A percentile compares a stretch with the other conserved stretches of the same genome.
These are phyloP conservation scores for Perizoma affinitatum DNA, from an alignment of 2,888 invertebrate species.

Conservation along the genomic window DNA sequence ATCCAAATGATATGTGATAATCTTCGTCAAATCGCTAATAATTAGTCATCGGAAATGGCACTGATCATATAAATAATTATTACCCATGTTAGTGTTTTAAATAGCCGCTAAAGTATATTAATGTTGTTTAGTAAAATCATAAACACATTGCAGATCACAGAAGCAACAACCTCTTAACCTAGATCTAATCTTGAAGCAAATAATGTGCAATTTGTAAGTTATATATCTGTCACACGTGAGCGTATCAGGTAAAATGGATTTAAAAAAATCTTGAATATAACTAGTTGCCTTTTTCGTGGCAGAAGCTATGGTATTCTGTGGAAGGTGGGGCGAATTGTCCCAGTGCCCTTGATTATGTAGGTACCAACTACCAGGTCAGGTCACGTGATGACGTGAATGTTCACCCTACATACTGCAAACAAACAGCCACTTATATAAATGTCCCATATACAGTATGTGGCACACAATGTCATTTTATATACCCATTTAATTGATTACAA, in stretches of 20 bases:
- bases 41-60: no score
- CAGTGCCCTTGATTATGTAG: conserved; percentile 52
- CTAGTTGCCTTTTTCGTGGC: conserved; percentile 13
- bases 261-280: conserved; percentile 28
- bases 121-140: conserved; percentile 21
- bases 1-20: no score
- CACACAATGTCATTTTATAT: conserved; percentile 19
- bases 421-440: conserved; percentile 34
- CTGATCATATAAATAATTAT: no score
- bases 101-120: conserved; percentile 1
- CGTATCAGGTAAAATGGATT: conserved; percentile 32
- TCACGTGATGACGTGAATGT: conserved; percentile 35
- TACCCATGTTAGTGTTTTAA: neutral
- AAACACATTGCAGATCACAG: conserved; percentile 29
- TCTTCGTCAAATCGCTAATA: no score
- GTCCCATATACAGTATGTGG: conserved; percentile 21
- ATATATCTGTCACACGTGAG: conserved; percentile 27
- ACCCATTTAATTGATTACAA: conserved; percentile 17
- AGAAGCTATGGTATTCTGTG: conserved; percentile 14
- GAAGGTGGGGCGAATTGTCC: conserved; percentile 44
- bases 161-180: conserved; percentile 41
- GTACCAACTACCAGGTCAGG: conserved; percentile 45
- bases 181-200: conserved; percentile 37
- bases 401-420: conserved; percentile 37
- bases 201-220: conserved; percentile 34